Evolutionary conservation across 1,140 invertebrate species (phyloP).

Genomic region (Drosophila littoralis): DNA sequence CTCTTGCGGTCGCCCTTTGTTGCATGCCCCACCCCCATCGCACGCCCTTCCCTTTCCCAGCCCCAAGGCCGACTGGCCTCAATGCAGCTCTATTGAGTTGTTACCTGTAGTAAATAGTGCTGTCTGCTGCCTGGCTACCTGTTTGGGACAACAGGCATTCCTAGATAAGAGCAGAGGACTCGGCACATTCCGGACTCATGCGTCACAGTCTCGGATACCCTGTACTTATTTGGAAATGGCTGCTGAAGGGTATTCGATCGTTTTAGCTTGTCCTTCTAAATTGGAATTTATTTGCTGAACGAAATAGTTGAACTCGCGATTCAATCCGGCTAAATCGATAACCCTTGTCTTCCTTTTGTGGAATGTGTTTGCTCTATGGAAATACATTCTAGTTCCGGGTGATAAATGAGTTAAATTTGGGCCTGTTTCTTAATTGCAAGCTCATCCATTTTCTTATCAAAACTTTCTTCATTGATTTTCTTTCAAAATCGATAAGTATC

Average conservation of each 20-base stretch:
- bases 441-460: too few relatives aligned
- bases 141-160: conserved; percentile 18
- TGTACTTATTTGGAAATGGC: neutral
- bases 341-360: too few relatives aligned
- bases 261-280: too few relatives aligned
- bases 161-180: conserved; percentile 17
- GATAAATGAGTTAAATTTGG: too few relatives aligned
- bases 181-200: conserved; percentile 52
- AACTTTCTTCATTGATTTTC: neutral
- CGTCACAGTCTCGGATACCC: conserved; percentile 44
- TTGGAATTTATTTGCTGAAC: too few relatives aligned
- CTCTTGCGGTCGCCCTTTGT: conserved; percentile 55
- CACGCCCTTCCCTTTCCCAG: neutral
- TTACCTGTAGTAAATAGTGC: conserved; percentile 12
- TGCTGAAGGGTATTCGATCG: neutral
- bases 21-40: conserved; percentile 21
- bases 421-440: too few relatives aligned
- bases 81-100: neutral
- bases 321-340: too few relatives aligned
- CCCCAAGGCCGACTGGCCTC: too few relatives aligned
- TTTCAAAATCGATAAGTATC: neutral
- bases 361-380: too few relatives aligned
- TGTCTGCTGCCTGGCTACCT: conserved; percentile 32
- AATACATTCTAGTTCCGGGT: too few relatives aligned
- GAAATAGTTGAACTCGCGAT: too few relatives aligned